Evolutionary conservation across 2,888 invertebrate species (phyloP).

Genomic region (Torymus aiolomorphi): DNA sequence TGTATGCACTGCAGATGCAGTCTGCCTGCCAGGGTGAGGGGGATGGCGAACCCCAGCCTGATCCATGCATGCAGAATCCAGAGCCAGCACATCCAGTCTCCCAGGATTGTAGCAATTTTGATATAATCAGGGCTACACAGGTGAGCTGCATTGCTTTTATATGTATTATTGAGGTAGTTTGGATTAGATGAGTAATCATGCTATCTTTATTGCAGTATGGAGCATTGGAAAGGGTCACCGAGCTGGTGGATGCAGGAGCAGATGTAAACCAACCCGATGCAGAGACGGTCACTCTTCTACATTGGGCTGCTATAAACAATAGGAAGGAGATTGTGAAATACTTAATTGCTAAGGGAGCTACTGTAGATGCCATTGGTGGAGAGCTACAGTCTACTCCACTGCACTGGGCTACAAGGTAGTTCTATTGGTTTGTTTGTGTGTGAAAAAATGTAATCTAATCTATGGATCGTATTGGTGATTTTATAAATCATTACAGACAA

Average conservation of each 20-base stretch:
- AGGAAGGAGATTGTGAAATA: constrained; percentile 93
- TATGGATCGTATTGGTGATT: neutral
- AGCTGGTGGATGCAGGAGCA: constrained; percentile 93
- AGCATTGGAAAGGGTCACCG: constrained; percentile 87
- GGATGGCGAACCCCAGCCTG: constrained; percentile 68
- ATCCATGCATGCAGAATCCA: constrained; percentile 64
- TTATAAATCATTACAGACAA: constrained; percentile 76
- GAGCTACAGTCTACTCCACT: constrained; percentile 96
- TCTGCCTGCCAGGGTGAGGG: constrained; percentile 73
- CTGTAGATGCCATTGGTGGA: constrained; percentile 96
- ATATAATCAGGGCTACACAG: constrained; percentile 97
- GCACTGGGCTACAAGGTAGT: constrained; percentile 95
- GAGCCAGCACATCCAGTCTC: constrained; percentile 68
- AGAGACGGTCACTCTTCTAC: constrained; percentile 97
- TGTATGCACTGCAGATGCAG: constrained; percentile 74
- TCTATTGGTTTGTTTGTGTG: neutral
- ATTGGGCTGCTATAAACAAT: constrained; percentile 99
- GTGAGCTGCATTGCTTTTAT: constrained; percentile 69
- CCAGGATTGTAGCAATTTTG: constrained; percentile 88
- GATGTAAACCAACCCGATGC: constrained; percentile 96
- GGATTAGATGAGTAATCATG: constrained; percentile 16
- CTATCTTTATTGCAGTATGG: constrained; percentile 82
- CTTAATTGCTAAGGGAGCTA: constrained; percentile 89
- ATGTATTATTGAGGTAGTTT: neutral
- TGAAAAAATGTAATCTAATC: neutral